A percentile compares a stretch with the other conserved stretches of the same genome.
Conservation (phyloP, 64 coral and sea anemone species). For the Dendrophyllia cribrosa region DNA sequence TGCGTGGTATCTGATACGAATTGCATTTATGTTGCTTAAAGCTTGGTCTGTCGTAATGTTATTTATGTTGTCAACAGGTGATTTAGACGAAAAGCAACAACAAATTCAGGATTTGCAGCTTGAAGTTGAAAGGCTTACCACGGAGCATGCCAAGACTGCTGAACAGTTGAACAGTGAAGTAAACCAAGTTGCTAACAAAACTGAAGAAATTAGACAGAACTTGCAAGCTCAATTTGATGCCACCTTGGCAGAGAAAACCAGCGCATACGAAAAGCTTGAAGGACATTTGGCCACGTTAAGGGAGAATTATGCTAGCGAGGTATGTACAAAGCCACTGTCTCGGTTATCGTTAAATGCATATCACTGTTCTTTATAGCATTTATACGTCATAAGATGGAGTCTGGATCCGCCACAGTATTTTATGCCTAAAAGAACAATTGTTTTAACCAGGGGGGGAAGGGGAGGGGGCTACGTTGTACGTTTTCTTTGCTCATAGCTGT, state of each 20-base stretch:
- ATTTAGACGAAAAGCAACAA: constrained; percentile 38
- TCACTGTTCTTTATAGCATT: not conserved
- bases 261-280: constrained; percentile 43
- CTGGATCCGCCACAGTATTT: no score
- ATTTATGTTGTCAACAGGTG: not conserved
- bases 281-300: constrained; percentile 9
- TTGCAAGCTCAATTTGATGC: constrained; percentile 62
- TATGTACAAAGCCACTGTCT: not conserved
- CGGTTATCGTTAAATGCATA: no score
- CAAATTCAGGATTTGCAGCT: constrained; percentile 42
- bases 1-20: no score
- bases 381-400: not conserved
- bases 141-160: constrained; percentile 12
- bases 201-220: constrained; percentile 55
- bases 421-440: no score
- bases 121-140: constrained; percentile 5
- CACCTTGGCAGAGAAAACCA: constrained; percentile 43
- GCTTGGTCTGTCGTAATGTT: not conserved
- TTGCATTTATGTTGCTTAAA: not conserved
- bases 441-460: no score
- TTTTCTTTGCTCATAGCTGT: no score
- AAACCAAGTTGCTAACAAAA: constrained; percentile 27
- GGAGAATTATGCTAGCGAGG: not conserved
- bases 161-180: not conserved
- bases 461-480: no score